These are phyloP conservation scores for Aporophyla nigra DNA, from an alignment of 2,888 invertebrate species.

Conservation along the genomic window DNA sequence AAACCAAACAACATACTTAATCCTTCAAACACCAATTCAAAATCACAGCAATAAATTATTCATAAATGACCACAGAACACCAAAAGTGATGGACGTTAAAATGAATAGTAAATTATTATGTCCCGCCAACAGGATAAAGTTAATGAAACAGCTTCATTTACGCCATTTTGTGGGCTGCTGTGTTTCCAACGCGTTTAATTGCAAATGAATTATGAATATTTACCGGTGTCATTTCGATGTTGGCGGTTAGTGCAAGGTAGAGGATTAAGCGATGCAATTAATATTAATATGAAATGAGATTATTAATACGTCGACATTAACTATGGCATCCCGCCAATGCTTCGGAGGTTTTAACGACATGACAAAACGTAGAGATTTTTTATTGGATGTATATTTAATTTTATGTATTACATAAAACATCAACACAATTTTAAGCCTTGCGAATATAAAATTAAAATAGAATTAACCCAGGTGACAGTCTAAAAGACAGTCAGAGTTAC, in stretches of 20 bases:
- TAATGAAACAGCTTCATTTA: slow-evolving; percentile 66
- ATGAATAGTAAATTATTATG: slow-evolving; percentile 63
- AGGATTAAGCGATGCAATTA: slow-evolving; percentile 31
- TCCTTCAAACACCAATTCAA: background rate
- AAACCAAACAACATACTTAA: background rate
- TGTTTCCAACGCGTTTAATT: slow-evolving; percentile 77
- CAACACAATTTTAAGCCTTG: too few relatives aligned
- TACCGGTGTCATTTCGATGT: slow-evolving; percentile 80
- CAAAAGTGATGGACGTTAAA: slow-evolving; percentile 47
- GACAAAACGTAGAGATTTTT: too few relatives aligned
- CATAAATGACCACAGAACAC: slow-evolving; percentile 27
- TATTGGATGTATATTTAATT: too few relatives aligned
- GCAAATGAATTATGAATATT: slow-evolving; percentile 87
- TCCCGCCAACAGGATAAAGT: slow-evolving; percentile 60
- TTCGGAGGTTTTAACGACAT: too few relatives aligned
- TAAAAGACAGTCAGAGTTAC: too few relatives aligned
- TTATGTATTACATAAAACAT: too few relatives aligned
- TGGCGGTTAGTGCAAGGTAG: slow-evolving; percentile 52
- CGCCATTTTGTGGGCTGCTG: slow-evolving; percentile 57
- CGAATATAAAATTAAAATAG: too few relatives aligned
- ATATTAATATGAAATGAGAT: background rate
- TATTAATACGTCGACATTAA: too few relatives aligned
- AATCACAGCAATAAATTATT: slow-evolving; percentile 21
- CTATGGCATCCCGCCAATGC: too few relatives aligned
- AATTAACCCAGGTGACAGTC: too few relatives aligned